Conservation (phyloP, 2,113 vertebrate species). For the Rana temporaria region DNA sequence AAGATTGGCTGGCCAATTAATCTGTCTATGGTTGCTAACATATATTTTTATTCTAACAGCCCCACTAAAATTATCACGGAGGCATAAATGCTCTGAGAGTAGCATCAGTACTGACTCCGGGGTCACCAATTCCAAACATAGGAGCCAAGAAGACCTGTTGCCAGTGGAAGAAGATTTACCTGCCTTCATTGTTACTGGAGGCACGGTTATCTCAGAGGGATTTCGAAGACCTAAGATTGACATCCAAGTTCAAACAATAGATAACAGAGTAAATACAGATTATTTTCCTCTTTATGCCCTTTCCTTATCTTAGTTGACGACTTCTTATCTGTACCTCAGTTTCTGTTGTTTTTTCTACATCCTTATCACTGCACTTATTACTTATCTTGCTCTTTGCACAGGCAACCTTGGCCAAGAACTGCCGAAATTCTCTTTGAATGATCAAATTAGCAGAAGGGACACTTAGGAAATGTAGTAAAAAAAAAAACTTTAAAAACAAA, state of each 20-base stretch:
- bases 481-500: too few species aligned
- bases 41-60: not conserved
- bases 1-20: too few species aligned
- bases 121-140: not conserved
- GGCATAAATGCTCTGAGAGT: slow-evolving; percentile 4
- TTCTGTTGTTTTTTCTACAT: too few species aligned
- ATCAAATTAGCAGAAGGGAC: too few species aligned
- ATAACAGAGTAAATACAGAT: not conserved
- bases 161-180: not conserved
- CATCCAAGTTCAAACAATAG: not conserved
- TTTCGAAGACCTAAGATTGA: not conserved
- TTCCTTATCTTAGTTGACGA: too few species aligned
- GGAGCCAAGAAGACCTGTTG: not conserved
- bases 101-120: slow-evolving; percentile 20
- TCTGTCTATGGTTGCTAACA: not conserved
- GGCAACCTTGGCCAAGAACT: too few species aligned
- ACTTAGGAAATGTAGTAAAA: too few species aligned
- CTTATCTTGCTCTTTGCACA: too few species aligned
- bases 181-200: not conserved
- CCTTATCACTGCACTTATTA: too few species aligned
- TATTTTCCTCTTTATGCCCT: too few species aligned
- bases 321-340: too few species aligned
- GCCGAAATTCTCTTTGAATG: too few species aligned
- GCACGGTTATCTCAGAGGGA: not conserved
- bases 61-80: not conserved